Percentiles rank a stretch among this genome's conserved stretches.
phyloP scores from a whole-genome alignment of 2,113 vertebrate species.

The Otus sunia region DNA sequence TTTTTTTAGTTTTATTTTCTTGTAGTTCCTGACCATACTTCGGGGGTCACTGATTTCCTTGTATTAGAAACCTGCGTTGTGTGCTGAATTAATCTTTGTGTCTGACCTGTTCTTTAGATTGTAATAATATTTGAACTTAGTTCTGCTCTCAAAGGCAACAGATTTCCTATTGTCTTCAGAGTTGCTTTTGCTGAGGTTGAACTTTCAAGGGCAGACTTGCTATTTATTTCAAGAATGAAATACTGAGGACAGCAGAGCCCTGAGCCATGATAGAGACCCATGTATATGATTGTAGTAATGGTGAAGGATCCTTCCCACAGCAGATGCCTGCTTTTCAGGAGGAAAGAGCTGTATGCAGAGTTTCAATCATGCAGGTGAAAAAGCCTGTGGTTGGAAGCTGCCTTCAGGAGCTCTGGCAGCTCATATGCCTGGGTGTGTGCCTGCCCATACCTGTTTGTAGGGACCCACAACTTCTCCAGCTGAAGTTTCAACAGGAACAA shows the following conservation, averaged over 20 bases:
- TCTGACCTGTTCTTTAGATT: not conserved
- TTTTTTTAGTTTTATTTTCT: not conserved
- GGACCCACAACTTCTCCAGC: not conserved
- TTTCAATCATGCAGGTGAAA: not conserved
- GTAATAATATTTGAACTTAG: not conserved
- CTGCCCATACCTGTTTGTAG: not conserved
- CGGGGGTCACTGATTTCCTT: not conserved
- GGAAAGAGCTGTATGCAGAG: not conserved
- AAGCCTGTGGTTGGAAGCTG: not conserved
- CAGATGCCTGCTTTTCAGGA: not conserved
- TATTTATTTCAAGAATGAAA: not conserved
- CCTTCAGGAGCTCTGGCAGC: not conserved
- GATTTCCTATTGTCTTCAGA: not conserved
- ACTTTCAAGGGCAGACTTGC: not conserved
- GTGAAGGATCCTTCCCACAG: not conserved
- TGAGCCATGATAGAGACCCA: rapidly evolving
- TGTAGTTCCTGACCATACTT: not conserved
- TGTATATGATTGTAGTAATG: not conserved
- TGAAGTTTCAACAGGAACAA: not conserved
- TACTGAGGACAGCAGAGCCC: not conserved
- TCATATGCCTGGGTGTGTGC: rapidly evolving
- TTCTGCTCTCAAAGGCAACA: not conserved
- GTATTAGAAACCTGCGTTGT: not conserved
- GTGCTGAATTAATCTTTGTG: not conserved
- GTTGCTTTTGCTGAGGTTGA: not conserved